Conservation (phyloP, 2,797 vertebrate species). For the Petrocephalus sullivani region DNA sequence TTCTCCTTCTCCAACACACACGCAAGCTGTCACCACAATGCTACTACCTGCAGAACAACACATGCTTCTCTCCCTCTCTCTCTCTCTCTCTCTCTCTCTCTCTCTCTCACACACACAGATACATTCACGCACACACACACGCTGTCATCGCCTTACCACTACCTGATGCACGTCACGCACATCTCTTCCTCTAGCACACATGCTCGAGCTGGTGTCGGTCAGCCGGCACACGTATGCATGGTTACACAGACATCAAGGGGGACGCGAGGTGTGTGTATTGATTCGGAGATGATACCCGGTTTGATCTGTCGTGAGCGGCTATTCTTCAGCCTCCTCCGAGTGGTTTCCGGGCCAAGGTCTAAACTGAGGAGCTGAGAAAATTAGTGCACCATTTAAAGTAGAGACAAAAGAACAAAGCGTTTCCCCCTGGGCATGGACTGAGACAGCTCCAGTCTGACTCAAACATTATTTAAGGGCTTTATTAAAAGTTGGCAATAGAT, state of each 20-base stretch:
- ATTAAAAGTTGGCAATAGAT: neutral
- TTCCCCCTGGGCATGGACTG: neutral
- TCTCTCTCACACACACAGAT: neutral
- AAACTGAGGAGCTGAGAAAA: constrained; percentile 17
- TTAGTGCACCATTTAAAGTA: constrained; percentile 7
- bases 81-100: neutral
- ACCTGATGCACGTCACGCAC: neutral
- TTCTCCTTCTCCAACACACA: neutral
- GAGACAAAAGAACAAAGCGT: neutral
- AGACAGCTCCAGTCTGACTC: neutral
- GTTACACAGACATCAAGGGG: neutral
- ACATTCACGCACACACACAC: neutral
- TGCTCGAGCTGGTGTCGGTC: neutral
- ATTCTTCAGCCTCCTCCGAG: neutral
- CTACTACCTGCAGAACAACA: neutral
- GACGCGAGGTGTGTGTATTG: neutral
- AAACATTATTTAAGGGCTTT: neutral
- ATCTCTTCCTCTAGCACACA: neutral
- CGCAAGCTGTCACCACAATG: constrained; percentile 10
- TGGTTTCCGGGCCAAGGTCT: constrained; percentile 3
- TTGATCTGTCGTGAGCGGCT: neutral
- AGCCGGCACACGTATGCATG: neutral
- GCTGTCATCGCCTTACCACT: neutral
- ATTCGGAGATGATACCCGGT: neutral
- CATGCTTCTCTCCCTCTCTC: neutral